Base-by-base conservation (phyloP, 2,797 vertebrate species). In the Cyprinella venusta region DNA sequence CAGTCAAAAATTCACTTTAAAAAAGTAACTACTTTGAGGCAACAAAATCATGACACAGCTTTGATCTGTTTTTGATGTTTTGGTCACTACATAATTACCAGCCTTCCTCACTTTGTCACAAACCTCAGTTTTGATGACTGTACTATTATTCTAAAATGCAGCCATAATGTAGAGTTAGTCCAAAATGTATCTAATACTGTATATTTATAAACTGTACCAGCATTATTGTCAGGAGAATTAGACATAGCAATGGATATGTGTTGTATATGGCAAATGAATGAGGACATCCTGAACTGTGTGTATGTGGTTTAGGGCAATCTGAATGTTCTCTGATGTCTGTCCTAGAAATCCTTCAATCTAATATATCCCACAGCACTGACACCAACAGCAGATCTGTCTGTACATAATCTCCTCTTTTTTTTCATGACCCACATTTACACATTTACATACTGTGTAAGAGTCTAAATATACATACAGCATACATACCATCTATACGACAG, bases 391-490 rank as follows among this genome's bases (percentile, higher is more conserved):
- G 72, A 83, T 81, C 86, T 83, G 86, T 82, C 87, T 85, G 82
- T 79, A 84, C 63, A 86, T 88, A 89, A 89, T 88, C 89, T 89
- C 76, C 68, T 81, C 79, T 74, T 88, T 89, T 69, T 87, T 87
- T 81, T 48, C 56, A 74, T 85, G 85, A 85, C 88, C 87, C 76
- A 87, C 81, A 82, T 81, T 69, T 71, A 54, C 72, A 40, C 87
- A 81, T 45, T 75, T 56, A 54, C 81, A 81, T 50, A 79, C 70
- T 12, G 42, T 79, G 30, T 2, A 48, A 5, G 63, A 54, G 65
- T 40, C 65, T 79, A 82, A 76, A 67, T 74, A 76, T 30, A 59
- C 18, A 80, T 36, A 50, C 68, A 65, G 56, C 24, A 59, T 68
- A 48, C 59, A 38, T 10, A n/a, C 63, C 42, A 83, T 59, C n/a